These are phyloP conservation scores for Chlorodrepanis virens DNA, from an alignment of 2,113 vertebrate species.

Conservation along the genomic window DNA sequence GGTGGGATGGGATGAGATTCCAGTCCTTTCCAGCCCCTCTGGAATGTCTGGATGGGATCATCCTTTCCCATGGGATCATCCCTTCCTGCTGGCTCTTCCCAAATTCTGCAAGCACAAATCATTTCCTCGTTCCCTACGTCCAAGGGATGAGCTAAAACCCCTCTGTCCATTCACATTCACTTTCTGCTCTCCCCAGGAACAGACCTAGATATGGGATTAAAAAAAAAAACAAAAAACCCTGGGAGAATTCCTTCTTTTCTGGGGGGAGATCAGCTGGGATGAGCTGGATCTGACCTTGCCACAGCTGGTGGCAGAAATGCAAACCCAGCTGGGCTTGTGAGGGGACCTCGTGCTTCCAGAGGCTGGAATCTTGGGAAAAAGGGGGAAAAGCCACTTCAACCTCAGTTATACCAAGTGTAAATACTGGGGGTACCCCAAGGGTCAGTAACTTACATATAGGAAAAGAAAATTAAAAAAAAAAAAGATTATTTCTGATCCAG, in stretches of 20 bases:
- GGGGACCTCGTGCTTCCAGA: neutral
- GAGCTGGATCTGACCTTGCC: fast-evolving
- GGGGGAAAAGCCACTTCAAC: neutral
- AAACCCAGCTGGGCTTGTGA: neutral
- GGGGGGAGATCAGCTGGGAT: neutral
- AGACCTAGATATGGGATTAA: neutral
- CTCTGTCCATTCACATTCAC: neutral
- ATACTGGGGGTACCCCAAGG: neutral
- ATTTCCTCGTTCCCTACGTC: fast-evolving
- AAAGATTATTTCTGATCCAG: neutral
- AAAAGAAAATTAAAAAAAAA: neutral
- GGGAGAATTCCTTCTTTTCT: neutral
- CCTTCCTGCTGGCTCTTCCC: neutral
- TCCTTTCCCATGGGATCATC: neutral
- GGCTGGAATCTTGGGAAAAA: neutral
- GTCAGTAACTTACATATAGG: neutral
- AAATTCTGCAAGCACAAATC: fast-evolving
- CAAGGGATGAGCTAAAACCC: neutral
- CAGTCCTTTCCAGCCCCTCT: neutral
- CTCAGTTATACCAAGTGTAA: fast-evolving
- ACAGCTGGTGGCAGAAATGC: neutral
- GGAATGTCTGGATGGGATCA: neutral
- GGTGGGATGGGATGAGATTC: neutral
- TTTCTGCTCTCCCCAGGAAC: neutral
- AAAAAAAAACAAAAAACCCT: too few species aligned